phyloP scores from a whole-genome alignment of 2,888 invertebrate species.

The Amphipoea lucens region DNA sequence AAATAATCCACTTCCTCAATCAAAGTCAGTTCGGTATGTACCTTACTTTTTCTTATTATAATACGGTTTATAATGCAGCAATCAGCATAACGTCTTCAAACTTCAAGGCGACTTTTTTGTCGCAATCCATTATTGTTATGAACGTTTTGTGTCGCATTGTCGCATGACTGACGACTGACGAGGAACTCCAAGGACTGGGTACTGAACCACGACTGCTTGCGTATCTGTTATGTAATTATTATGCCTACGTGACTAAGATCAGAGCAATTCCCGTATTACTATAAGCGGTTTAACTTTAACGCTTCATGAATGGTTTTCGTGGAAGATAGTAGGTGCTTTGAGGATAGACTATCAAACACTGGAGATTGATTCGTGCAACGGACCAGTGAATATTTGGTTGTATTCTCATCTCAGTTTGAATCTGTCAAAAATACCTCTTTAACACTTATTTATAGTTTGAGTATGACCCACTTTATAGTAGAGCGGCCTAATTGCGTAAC shows the following conservation, averaged over 20 bases:
- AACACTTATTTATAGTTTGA: background rate
- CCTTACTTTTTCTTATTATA: conserved; percentile 2
- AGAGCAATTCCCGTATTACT: background rate
- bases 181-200: conserved; percentile 33
- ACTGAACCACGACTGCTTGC: conserved; percentile 25
- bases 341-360: background rate
- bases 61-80: background rate
- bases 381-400: background rate
- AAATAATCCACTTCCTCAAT: conserved; percentile 14
- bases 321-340: background rate
- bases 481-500: background rate
- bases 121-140: conserved; percentile 22
- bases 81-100: conserved; percentile 28
- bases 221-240: conserved; percentile 20
- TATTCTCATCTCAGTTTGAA: background rate
- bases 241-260: conserved; percentile 23
- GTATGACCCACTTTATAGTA: background rate
- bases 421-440: background rate
- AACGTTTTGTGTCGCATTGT: conserved; percentile 37
- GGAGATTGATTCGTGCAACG: background rate
- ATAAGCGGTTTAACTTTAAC: background rate
- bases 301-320: background rate
- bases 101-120: conserved; percentile 41
- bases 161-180: conserved; percentile 41
- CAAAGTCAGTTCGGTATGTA: background rate